Conservation (phyloP, 2,113 vertebrate species). For the Pygoscelis antarcticus region DNA sequence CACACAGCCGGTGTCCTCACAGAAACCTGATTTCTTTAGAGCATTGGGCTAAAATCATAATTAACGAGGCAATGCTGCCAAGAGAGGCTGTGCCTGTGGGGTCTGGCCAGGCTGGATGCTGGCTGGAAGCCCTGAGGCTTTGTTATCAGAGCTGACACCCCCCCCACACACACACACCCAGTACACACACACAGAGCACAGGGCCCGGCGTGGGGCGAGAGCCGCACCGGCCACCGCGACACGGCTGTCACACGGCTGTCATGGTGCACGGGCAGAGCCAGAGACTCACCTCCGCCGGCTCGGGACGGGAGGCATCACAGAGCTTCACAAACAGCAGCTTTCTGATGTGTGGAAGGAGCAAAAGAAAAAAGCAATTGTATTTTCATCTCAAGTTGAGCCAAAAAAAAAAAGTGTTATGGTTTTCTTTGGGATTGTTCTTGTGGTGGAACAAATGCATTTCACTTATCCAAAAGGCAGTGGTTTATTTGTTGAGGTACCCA, state of each 20-base stretch:
- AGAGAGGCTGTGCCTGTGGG: neutral
- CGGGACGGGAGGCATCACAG: neutral
- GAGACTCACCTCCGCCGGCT: neutral
- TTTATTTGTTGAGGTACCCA: neutral
- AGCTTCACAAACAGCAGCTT: neutral
- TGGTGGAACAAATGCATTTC: neutral
- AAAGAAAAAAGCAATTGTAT: neutral
- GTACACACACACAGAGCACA: neutral
- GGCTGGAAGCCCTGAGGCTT: neutral
- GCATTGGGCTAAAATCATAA: neutral
- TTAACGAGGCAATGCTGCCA: neutral
- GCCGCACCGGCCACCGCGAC: accelerated
- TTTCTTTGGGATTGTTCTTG: neutral
- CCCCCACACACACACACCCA: no score
- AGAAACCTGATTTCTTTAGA: neutral
- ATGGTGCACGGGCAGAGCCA: accelerated
- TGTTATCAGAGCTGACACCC: neutral
- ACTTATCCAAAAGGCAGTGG: neutral
- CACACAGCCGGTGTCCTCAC: neutral
- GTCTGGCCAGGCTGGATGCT: neutral
- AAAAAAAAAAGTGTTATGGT: neutral
- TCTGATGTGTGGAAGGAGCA: neutral
- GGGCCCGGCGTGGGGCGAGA: accelerated
- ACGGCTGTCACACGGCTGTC: neutral
- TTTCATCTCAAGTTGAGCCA: neutral